These are phyloP conservation scores for Mohoua ochrocephala DNA, from an alignment of 2,113 vertebrate genomes.

Conservation along the genomic window DNA sequence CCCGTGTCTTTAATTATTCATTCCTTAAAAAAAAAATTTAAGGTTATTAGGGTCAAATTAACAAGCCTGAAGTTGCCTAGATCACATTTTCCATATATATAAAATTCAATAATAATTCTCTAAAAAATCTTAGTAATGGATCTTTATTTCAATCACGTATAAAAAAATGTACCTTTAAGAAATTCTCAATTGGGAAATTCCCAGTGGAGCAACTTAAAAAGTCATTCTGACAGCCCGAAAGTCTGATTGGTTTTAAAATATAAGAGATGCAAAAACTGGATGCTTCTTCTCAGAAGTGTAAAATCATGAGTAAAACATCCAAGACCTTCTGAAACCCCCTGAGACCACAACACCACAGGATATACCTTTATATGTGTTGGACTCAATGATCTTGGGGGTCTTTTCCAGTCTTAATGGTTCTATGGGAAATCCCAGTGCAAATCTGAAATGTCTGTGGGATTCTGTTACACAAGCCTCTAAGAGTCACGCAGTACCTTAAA, in stretches of 20 bases:
- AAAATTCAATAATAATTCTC: neutral
- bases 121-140: neutral
- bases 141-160: neutral
- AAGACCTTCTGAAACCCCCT: neutral
- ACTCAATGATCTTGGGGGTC: neutral
- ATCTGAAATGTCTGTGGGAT: neutral
- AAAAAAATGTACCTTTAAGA: neutral
- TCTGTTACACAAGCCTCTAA: neutral
- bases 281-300: neutral
- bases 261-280: neutral
- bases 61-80: neutral
- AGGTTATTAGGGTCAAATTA: neutral
- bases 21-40: neutral
- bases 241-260: neutral
- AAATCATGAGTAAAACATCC: neutral
- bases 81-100: neutral
- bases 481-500: neutral
- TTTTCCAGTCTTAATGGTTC: neutral
- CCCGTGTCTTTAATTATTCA: neutral
- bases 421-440: neutral
- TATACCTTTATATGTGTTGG: neutral
- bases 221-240: neutral
- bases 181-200: neutral
- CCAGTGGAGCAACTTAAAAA: neutral
- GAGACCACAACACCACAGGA: neutral